Evolutionary conservation across 2,113 vertebrate genomes (phyloP), one percentile per base, ranked within the genome.

Genomic region (Toxostoma redivivum): DNA sequence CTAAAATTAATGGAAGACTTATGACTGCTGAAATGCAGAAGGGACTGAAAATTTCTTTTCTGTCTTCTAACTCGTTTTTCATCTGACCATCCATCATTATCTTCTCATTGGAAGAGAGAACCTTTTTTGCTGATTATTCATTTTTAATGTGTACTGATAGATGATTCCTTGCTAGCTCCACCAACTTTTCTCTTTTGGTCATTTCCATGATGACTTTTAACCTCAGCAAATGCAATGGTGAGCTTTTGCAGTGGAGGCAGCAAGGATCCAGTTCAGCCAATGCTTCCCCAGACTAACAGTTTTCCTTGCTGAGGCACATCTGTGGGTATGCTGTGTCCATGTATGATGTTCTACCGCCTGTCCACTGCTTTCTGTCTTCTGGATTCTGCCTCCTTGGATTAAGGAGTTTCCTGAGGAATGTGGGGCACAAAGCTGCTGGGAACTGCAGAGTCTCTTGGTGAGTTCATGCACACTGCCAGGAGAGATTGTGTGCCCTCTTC

Each of bases 311-410:
- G 47, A 73, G 22, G 27, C 37, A 66, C 37, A 21, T 8, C 33
- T 0, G 0, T 44, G 57, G 20, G 4, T 27, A 10, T 54, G 57
- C 18, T 82, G 48, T 1, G 4, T 15, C 40, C 1, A 2, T 20
- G 22, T 62, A 72, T 50, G 44, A 51, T 0, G 0, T 12, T 24
- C 27, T 81, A 18, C 54, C 23, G 56, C 48, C 17, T 27, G 15
- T 37, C 19, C 28, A 87, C 30, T 81, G 27, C 40, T 82, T 91
- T 86, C 27, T 66, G 14, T 18, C 50, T 10, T 51, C 30, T 85
- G 23, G 7, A 48, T 25, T 62, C 42, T 90, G 37, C 4, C 3
- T 61, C 17, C 40, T 74, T 53, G 37, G 23, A 15, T 50, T 45
- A 64, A 17, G 37, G 35, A 19, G 5, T 27, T 83, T 79, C 57